Evolutionary conservation across 2,797 vertebrate species (phyloP).

Genomic region (Apodemus agrarius): DNA sequence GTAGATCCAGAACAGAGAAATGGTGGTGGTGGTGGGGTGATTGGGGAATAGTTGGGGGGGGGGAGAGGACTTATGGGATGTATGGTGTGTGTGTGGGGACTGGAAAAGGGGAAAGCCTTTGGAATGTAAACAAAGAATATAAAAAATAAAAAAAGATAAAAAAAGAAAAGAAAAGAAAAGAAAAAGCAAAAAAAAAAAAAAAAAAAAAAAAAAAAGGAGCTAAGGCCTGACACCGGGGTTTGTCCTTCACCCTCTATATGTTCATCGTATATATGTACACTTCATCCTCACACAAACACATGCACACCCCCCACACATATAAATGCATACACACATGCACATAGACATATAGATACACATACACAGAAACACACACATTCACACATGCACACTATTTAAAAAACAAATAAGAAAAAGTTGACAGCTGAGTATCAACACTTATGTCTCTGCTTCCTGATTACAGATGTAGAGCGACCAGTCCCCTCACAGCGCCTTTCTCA

Average conservation of each 20-base stretch:
- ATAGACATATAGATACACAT: rapidly evolving
- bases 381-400: neutral
- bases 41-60: no score
- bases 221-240: neutral
- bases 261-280: neutral
- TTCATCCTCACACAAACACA: neutral
- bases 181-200: neutral
- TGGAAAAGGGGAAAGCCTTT: no score
- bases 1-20: no score
- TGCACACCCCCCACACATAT: no score
- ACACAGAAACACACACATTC: neutral
- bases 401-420: no score
- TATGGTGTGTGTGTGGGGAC: no score
- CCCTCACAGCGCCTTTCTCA: neutral
- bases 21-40: no score
- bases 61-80: no score
- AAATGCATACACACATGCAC: no score
- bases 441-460: neutral
- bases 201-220: neutral
- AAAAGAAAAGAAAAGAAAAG: no score
- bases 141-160: no score
- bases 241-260: neutral
- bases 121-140: no score
- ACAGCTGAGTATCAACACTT: neutral
- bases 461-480: neutral